phyloP scores from a whole-genome alignment of 1,140 invertebrate genomes.

The Acyrthosiphon pisum region DNA sequence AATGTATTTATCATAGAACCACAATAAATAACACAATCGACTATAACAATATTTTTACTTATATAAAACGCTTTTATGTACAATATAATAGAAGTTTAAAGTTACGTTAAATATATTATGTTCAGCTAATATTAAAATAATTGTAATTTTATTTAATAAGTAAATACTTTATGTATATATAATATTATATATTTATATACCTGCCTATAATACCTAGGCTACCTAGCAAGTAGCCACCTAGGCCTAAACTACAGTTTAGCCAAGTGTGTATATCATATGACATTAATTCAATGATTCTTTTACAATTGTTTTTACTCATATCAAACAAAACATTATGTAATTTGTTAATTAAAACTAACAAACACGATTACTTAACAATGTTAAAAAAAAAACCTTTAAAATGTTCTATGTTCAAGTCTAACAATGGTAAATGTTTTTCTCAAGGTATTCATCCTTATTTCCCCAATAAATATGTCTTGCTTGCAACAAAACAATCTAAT shows the following conservation, averaged over 20 bases:
- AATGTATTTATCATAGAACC: background rate
- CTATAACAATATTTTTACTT: background rate
- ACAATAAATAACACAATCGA: background rate
- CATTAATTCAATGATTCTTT: background rate
- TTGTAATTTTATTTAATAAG: background rate
- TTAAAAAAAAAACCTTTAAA: background rate
- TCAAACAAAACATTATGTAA: background rate
- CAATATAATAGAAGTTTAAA: background rate
- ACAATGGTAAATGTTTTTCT: background rate
- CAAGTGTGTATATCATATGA: background rate
- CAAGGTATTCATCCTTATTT: background rate
- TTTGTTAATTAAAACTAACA: background rate
- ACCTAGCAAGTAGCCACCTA: background rate
- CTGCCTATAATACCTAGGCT: too few species aligned
- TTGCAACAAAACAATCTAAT: background rate
- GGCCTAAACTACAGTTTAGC: background rate
- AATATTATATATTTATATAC: background rate
- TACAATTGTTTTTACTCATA: background rate
- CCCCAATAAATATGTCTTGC: background rate
- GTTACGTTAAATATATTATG: background rate
- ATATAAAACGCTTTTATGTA: background rate
- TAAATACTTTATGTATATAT: background rate
- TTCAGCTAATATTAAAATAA: background rate
- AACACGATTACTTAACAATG: background rate
- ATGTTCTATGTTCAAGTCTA: background rate